Evolutionary conservation across 2,888 invertebrate genomes (phyloP).

Genomic region (Microplitis manilae): DNA sequence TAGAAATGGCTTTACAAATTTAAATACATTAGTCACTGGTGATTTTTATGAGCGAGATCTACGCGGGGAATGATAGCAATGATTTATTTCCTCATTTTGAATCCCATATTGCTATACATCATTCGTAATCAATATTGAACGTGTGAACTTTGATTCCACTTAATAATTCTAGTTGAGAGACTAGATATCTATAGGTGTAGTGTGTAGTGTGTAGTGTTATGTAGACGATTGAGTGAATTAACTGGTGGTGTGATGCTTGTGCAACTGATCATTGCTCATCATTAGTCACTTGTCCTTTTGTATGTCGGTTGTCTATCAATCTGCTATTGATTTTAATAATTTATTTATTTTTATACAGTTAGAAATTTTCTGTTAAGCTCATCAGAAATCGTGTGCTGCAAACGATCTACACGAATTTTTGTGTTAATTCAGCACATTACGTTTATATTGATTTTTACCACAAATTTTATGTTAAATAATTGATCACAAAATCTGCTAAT

Average conservation of each 20-base stretch:
- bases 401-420: too few relatives aligned
- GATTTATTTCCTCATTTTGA: slow-evolving; percentile 51
- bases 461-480: too few relatives aligned
- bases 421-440: too few relatives aligned
- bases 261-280: slow-evolving; percentile 52
- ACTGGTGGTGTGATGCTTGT: slow-evolving; percentile 30
- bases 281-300: slow-evolving; percentile 47
- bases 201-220: not conserved
- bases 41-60: slow-evolving; percentile 2
- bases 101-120: slow-evolving; percentile 51
- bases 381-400: too few relatives aligned
- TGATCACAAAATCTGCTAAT: too few relatives aligned
- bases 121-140: slow-evolving; percentile 52
- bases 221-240: not conserved
- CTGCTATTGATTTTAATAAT: too few relatives aligned
- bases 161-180: slow-evolving; percentile 25
- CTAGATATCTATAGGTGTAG: not conserved
- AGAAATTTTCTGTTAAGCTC: too few relatives aligned
- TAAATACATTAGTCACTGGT: not conserved
- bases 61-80: slow-evolving; percentile 21
- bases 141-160: slow-evolving; percentile 47
- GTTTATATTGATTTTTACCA: too few relatives aligned
- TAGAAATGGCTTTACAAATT: not conserved
- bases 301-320: too few relatives aligned
- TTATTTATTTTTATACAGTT: too few relatives aligned